Conservation (phyloP, 1,140 invertebrate genomes). For the Helicoverpa armigera region DNA sequence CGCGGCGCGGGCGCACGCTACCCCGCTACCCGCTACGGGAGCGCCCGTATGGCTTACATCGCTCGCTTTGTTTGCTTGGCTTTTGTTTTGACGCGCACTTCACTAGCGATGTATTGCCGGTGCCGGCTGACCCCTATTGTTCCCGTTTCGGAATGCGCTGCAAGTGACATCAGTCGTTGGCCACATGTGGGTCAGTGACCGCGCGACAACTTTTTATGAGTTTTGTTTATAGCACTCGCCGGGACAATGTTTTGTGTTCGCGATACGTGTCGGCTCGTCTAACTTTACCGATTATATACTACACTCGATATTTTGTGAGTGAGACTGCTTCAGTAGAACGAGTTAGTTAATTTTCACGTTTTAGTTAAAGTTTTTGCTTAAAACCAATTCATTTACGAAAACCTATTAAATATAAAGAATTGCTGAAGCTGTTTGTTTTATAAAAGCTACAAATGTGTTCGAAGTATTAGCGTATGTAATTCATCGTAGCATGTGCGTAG, state of each 20-base stretch:
- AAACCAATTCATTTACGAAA: neutral
- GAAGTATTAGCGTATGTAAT: neutral
- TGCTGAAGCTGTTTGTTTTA: neutral
- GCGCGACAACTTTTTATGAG: conserved; percentile 35
- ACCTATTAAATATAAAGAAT: too few relatives aligned
- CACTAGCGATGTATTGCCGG: conserved; percentile 14
- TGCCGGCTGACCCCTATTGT: neutral
- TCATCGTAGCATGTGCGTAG: neutral
- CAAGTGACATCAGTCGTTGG: conserved; percentile 35
- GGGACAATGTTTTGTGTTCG: conserved; percentile 20
- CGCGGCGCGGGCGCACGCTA: neutral
- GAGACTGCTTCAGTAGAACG: neutral
- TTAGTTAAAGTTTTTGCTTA: neutral
- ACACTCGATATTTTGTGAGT: conserved; percentile 6
- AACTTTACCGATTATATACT: conserved; percentile 2
- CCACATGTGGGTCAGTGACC: conserved; percentile 26
- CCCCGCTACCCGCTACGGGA: neutral
- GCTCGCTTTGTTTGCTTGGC: conserved; percentile 3
- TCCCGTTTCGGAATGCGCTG: conserved; percentile 5
- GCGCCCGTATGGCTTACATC: neutral
- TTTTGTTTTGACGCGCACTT: conserved; percentile 12
- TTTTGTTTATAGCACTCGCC: conserved; percentile 29
- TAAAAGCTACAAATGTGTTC: neutral
- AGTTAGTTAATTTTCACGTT: neutral
- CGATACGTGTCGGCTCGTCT: neutral